Conservation (phyloP, 2,888 invertebrate genomes). For the Bruchidius siliquastri region DNA sequence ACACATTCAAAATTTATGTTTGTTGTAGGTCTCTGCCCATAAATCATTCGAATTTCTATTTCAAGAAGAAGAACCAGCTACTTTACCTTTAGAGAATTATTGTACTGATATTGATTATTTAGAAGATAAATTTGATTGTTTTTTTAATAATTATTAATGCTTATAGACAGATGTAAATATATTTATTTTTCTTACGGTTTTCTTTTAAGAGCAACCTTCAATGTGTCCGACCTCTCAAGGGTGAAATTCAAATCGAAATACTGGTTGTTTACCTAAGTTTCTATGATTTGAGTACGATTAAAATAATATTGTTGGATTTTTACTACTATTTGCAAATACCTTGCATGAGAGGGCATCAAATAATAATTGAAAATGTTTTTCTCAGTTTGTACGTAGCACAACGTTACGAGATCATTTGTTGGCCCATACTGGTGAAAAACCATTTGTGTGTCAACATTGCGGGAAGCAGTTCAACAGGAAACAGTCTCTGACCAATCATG, state of each 20-base stretch:
- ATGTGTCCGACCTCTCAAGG: no score
- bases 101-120: not conserved
- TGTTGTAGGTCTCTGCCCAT: not conserved
- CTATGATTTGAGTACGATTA: no score
- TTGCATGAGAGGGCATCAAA: no score
- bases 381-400: constrained; percentile 31
- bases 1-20: not conserved
- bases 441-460: constrained; percentile 32
- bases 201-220: no score
- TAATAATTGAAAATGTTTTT: not conserved
- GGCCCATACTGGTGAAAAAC: constrained; percentile 31
- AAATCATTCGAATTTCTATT: not conserved
- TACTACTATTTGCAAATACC: no score
- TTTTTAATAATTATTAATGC: no score
- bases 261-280: no score
- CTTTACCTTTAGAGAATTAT: not conserved
- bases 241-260: no score
- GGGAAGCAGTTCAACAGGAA: constrained; percentile 28
- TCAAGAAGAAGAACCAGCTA: not conserved
- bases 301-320: no score
- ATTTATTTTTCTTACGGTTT: no score
- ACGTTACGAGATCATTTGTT: constrained; percentile 33
- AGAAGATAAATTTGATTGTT: not conserved
- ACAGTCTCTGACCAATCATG: constrained; percentile 23
- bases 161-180: no score